Percentiles rank a stretch among this genome's conserved stretches.
These are phyloP conservation scores for Yoshiicerus persimilis DNA, from an alignment of 1,140 invertebrate species.

Conservation along the genomic window DNA sequence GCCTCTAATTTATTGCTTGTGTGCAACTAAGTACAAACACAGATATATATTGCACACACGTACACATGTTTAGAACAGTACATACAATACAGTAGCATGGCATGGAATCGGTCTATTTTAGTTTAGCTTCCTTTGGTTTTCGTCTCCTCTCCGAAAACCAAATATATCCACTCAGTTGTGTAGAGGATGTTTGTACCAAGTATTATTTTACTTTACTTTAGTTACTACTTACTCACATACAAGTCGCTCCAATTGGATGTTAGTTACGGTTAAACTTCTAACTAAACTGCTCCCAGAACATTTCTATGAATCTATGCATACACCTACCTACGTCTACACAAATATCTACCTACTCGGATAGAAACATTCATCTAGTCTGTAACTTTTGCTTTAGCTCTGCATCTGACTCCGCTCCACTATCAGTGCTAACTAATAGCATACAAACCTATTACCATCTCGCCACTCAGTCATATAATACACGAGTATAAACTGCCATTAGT, in stretches of 20 bases:
- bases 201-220: neutral
- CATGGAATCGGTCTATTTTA: neutral
- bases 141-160: neutral
- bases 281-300: neutral
- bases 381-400: neutral
- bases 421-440: neutral
- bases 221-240: neutral
- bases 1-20: conserved; percentile 13
- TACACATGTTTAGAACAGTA: conserved; percentile 12
- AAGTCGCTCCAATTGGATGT: neutral
- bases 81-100: neutral
- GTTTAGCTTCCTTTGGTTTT: neutral
- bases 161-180: neutral
- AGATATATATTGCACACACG: conserved; percentile 22
- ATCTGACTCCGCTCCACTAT: neutral
- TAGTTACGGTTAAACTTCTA: neutral
- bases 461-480: neutral
- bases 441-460: neutral
- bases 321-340: neutral
- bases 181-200: neutral
- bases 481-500: neutral
- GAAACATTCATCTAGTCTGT: neutral
- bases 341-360: neutral
- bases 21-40: conserved; percentile 12
- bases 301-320: neutral